These are phyloP conservation scores for Crotalus helleri DNA, from an alignment of 2,113 vertebrate genomes.

Conservation along the genomic window DNA sequence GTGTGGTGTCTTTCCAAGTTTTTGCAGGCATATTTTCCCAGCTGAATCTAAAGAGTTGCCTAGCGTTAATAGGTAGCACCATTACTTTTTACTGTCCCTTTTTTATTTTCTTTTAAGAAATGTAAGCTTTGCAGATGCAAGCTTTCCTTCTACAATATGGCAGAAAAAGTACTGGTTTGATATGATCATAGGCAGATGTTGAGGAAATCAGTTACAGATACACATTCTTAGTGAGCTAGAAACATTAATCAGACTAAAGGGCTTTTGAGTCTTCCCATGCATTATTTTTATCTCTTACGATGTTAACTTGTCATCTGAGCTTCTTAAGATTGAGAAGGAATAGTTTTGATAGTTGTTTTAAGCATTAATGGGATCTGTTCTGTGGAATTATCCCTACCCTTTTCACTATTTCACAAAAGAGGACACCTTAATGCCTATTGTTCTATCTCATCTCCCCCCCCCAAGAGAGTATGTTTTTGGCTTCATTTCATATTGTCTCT, in stretches of 20 bases:
- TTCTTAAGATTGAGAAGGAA: background rate
- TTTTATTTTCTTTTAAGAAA: background rate
- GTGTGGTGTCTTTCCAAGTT: background rate
- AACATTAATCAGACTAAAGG: background rate
- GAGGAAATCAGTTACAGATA: background rate
- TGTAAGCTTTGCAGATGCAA: background rate
- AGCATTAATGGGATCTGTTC: background rate
- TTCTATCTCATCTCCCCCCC: background rate
- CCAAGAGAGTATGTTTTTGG: conserved; percentile 2
- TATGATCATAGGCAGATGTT: background rate
- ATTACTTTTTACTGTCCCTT: background rate
- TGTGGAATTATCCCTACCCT: background rate
- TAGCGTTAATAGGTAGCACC: background rate
- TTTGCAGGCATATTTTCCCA: background rate
- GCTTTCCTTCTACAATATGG: background rate
- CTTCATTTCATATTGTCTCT: conserved; percentile 13
- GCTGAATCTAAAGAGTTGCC: background rate
- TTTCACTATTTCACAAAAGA: background rate
- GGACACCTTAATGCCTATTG: background rate
- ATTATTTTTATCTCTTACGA: background rate
- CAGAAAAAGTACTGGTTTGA: background rate
- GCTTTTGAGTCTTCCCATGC: background rate
- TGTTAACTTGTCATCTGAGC: background rate
- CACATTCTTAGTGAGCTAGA: background rate
- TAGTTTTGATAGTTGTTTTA: background rate